These are phyloP conservation scores for Acropora yongei DNA, from an alignment of 64 coral and sea anemone species.

Conservation along the genomic window DNA sequence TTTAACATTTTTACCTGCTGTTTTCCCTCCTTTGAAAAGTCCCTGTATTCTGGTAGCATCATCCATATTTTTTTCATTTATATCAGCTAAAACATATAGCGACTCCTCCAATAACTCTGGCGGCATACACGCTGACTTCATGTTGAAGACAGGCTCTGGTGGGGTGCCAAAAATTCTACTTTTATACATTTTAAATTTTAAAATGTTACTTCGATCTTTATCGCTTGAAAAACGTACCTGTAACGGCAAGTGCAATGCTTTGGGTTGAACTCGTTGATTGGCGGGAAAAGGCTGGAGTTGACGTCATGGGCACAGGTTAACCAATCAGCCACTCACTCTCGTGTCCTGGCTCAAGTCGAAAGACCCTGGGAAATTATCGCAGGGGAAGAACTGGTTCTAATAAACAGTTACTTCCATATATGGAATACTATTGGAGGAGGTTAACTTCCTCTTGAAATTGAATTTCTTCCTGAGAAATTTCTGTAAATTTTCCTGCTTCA, in stretches of 20 bases:
- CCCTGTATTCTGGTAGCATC: conserved; percentile 73
- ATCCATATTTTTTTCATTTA: conserved; percentile 98
- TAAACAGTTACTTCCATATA: conserved; percentile 30
- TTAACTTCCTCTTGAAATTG: conserved; percentile 64
- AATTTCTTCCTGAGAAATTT: conserved; percentile 4
- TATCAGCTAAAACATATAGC: conserved; percentile 89
- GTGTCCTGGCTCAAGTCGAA: too few relatives aligned
- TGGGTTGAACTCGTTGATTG: too few relatives aligned
- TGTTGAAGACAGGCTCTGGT: conserved; percentile 97
- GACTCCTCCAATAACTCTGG: conserved; percentile 95
- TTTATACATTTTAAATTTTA: conserved; percentile 58
- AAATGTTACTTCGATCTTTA: too few relatives aligned
- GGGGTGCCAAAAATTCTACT: conserved; percentile 98
- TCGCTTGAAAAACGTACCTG: too few relatives aligned
- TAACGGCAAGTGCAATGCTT: too few relatives aligned
- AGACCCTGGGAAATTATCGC: not conserved
- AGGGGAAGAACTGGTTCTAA: not conserved
- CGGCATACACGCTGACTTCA: conserved; percentile 74
- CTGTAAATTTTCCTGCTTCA: conserved; percentile 47
- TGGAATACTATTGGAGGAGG: conserved; percentile 40
- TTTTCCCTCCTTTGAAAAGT: conserved; percentile 91
- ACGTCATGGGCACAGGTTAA: too few relatives aligned
- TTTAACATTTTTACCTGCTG: conserved; percentile 67
- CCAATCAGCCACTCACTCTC: too few relatives aligned
- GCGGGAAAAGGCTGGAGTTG: too few relatives aligned